phyloP scores from a whole-genome alignment of 1,140 invertebrate genomes.

The Parasteatoda tepidariorum region DNA sequence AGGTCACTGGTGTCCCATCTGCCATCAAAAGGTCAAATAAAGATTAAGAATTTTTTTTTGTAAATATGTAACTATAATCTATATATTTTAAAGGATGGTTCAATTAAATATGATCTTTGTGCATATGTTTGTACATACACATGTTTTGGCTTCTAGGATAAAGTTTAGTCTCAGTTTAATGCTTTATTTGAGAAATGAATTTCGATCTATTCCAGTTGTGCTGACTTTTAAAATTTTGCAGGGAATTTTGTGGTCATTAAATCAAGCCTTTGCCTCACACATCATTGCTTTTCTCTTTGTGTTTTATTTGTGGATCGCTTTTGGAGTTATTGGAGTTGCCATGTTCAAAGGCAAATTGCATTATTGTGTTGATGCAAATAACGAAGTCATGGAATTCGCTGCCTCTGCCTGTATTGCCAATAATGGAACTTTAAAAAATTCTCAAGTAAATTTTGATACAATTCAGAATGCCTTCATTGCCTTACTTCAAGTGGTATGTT shows the following conservation, averaged over 20 bases:
- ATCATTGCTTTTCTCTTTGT: conserved; percentile 34
- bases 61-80: background rate
- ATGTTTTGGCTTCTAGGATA: background rate
- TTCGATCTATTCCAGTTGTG: too few species aligned
- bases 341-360: conserved; percentile 30
- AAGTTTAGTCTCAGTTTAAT: background rate
- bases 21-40: too few species aligned
- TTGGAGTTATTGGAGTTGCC: conserved; percentile 28
- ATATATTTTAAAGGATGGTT: background rate
- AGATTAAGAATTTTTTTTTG: too few species aligned
- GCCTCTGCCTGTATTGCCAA: background rate
- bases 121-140: background rate
- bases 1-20: too few species aligned
- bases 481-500: conserved; percentile 36
- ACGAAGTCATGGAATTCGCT: background rate
- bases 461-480: conserved; percentile 21
- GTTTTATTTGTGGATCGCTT: conserved; percentile 34
- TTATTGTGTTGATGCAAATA: conserved; percentile 10
- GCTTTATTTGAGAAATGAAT: too few species aligned
- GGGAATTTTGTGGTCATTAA: conserved; percentile 25
- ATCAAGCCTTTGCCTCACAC: conserved; percentile 18
- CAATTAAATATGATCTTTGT: background rate
- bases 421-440: conserved; percentile 30
- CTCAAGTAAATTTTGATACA: conserved; percentile 34
- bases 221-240: too few species aligned